phyloP scores from a whole-genome alignment of 2,113 vertebrate genomes.

The Strix aluco region DNA sequence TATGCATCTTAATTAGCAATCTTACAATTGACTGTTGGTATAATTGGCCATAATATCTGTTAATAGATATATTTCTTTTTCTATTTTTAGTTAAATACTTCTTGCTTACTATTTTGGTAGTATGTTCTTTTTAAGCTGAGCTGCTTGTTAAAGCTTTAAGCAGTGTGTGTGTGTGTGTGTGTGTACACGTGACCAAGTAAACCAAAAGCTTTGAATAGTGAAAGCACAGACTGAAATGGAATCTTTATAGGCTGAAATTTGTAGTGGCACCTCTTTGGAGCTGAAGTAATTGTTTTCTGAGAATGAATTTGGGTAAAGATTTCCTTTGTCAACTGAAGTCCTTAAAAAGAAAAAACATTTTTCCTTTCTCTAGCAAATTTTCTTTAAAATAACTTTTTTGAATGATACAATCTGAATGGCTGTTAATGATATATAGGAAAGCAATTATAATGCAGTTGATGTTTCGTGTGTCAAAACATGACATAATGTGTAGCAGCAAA shows the following conservation, averaged over 20 bases:
- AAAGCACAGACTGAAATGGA: background rate
- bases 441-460: background rate
- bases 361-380: background rate
- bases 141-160: background rate
- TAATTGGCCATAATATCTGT: background rate
- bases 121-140: background rate
- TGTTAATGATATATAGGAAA: background rate
- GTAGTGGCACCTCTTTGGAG: background rate
- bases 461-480: background rate
- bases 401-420: background rate
- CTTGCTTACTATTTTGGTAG: background rate
- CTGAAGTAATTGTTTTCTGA: background rate
- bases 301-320: background rate
- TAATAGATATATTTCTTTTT: background rate
- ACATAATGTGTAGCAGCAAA: background rate
- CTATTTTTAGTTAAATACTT: background rate
- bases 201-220: background rate
- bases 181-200: background rate
- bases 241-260: background rate
- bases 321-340: background rate
- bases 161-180: background rate
- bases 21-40: background rate
- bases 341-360: background rate
- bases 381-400: background rate
- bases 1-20: background rate